Percentiles rank a stretch among this genome's conserved stretches.
Conservation (phyloP, 2,888 invertebrate species). For the Leucozona laternaria region DNA sequence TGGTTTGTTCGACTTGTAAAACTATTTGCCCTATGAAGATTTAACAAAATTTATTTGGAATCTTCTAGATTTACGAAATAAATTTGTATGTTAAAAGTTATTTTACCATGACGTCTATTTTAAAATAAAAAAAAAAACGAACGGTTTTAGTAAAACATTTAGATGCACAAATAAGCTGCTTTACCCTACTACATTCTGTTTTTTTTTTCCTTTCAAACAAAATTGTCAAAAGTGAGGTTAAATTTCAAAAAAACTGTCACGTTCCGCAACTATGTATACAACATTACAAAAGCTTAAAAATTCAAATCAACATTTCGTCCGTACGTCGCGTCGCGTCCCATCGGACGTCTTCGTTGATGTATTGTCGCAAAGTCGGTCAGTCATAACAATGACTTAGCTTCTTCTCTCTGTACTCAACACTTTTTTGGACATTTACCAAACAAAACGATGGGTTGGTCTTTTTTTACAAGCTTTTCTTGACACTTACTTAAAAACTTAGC, state of each 20-base stretch:
- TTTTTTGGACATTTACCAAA: slow-evolving; percentile 63
- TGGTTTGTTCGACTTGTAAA: too few species aligned
- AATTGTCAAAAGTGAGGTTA: slow-evolving; percentile 43
- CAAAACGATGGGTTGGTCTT: slow-evolving; percentile 45
- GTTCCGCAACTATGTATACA: slow-evolving; percentile 44
- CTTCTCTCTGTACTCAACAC: slow-evolving; percentile 29
- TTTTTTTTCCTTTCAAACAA: slow-evolving; percentile 7
- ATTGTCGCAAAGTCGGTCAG: slow-evolving; percentile 1
- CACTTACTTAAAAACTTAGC: slow-evolving; percentile 19
- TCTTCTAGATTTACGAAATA: too few species aligned
- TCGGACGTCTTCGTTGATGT: not conserved
- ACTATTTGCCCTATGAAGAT: too few species aligned
- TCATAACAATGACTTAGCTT: slow-evolving; percentile 64
- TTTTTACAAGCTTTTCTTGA: slow-evolving; percentile 44
- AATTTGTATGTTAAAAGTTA: too few species aligned
- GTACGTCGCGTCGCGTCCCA: not conserved
- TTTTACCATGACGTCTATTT: too few species aligned
- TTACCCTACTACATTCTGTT: not conserved
- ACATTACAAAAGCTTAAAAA: slow-evolving; percentile 41
- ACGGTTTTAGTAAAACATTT: too few species aligned
- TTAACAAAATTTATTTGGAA: too few species aligned
- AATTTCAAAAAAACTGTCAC: slow-evolving; percentile 62
- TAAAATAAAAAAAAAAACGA: too few species aligned
- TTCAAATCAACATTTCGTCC: slow-evolving; percentile 48
- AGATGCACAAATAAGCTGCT: not conserved